These are phyloP conservation scores for Excalfactoria chinensis DNA, from an alignment of 2,113 vertebrate genomes.

Conservation along the genomic window DNA sequence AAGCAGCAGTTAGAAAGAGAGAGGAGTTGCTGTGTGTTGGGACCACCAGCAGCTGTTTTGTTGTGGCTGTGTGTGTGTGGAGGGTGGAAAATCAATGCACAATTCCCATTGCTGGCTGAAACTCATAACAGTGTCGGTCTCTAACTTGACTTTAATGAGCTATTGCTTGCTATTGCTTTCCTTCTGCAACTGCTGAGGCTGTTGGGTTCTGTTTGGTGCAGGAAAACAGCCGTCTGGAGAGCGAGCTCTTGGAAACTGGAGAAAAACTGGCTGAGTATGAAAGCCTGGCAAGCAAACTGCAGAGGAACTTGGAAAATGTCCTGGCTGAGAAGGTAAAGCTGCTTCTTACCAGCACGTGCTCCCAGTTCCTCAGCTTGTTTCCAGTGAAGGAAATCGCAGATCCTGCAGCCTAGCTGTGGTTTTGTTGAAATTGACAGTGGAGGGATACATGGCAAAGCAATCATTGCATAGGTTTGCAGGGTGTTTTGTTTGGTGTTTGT, in stretches of 20 bases:
- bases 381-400: neutral
- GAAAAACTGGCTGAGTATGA: slow-evolving; percentile 86
- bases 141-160: neutral
- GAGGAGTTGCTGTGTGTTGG: neutral
- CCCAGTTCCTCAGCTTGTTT: neutral
- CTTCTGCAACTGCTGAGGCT: neutral
- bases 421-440: neutral
- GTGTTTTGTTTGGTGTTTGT: too few relatives aligned
- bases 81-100: neutral
- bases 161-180: neutral
- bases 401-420: neutral
- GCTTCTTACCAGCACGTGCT: fast-evolving
- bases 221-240: slow-evolving; percentile 92
- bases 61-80: neutral
- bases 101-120: fast-evolving
- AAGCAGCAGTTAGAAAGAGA: neutral
- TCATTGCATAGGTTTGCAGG: neutral
- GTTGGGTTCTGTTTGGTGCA: slow-evolving; percentile 50
- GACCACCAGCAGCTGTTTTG: neutral
- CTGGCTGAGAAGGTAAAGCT: slow-evolving; percentile 89
- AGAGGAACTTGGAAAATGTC: slow-evolving; percentile 87
- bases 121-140: neutral
- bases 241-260: slow-evolving; percentile 86
- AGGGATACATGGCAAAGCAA: neutral
- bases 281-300: slow-evolving; percentile 85